A percentile compares a stretch with the other conserved stretches of the same genome.
Conservation (phyloP, 1,140 invertebrate genomes). For the Orchestia grillus region DNA sequence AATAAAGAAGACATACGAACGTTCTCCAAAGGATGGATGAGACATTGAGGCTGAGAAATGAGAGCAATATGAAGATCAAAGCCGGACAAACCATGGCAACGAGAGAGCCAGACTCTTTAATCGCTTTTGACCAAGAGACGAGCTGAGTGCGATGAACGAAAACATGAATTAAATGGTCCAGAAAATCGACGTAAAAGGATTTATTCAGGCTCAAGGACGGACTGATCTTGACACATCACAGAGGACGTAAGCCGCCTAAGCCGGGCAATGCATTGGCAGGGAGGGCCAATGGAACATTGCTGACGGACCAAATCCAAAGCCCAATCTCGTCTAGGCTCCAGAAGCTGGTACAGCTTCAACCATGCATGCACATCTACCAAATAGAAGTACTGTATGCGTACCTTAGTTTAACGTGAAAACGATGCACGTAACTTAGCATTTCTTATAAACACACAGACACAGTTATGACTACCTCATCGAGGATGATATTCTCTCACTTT, state of each 20-base stretch:
- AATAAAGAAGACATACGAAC: not conserved
- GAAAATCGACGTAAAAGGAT: not conserved
- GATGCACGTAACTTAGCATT: not conserved
- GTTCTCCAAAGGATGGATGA: not conserved
- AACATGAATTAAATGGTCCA: not conserved
- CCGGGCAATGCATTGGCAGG: not conserved
- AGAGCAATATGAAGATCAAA: not conserved
- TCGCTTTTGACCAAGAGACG: not conserved
- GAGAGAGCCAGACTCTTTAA: not conserved
- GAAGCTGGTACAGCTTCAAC: not conserved
- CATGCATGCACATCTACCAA: not conserved
- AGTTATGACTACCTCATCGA: not conserved
- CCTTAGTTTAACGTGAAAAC: not conserved
- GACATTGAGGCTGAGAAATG: not conserved
- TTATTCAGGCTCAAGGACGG: not conserved
- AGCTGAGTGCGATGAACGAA: not conserved
- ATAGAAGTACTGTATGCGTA: not conserved
- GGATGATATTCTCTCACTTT: not conserved
- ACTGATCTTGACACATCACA: not conserved
- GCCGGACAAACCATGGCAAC: not conserved
- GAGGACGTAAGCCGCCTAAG: not conserved
- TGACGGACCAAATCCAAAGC: not conserved
- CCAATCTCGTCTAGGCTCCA: not conserved
- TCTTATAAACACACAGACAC: not conserved
- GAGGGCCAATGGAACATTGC: not conserved